These are phyloP conservation scores for Portunus trituberculatus DNA, from an alignment of 1,140 invertebrate genomes.

Conservation along the genomic window DNA sequence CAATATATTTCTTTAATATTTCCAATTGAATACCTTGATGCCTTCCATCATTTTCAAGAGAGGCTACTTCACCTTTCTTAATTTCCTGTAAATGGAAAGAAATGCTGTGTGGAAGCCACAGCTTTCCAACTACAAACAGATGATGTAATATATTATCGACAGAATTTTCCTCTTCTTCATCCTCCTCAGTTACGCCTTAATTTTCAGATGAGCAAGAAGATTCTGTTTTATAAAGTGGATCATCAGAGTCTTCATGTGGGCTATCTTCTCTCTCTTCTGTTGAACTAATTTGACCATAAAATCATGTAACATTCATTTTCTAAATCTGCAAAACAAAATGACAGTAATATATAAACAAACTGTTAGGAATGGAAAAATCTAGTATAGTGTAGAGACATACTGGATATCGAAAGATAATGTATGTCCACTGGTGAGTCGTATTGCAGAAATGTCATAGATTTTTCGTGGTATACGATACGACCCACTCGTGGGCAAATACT, in stretches of 20 bases:
- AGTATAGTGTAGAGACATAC: too few species aligned
- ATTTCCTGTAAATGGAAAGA: conserved; percentile 37
- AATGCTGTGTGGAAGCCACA: not conserved
- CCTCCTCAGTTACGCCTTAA: not conserved
- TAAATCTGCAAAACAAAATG: too few species aligned
- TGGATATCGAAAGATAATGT: too few species aligned
- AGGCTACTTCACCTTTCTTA: conserved; percentile 46
- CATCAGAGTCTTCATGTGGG: not conserved
- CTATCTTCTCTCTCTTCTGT: too few species aligned
- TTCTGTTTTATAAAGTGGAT: conserved; percentile 9
- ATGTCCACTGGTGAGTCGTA: too few species aligned
- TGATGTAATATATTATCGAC: not conserved
- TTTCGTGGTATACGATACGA: too few species aligned
- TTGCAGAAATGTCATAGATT: too few species aligned
- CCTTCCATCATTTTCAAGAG: conserved; percentile 52
- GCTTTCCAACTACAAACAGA: conserved; percentile 14
- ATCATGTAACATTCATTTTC: too few species aligned
- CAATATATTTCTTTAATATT: conserved; percentile 80
- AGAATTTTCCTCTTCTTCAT: not conserved
- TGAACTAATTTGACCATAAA: too few species aligned
- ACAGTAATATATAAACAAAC: too few species aligned
- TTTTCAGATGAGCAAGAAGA: conserved; percentile 18
- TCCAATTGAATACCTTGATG: conserved; percentile 81
- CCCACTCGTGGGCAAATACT: too few species aligned
- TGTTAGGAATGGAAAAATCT: too few species aligned